Conservation (phyloP, 2,888 invertebrate genomes). For the Elegia similella region DNA sequence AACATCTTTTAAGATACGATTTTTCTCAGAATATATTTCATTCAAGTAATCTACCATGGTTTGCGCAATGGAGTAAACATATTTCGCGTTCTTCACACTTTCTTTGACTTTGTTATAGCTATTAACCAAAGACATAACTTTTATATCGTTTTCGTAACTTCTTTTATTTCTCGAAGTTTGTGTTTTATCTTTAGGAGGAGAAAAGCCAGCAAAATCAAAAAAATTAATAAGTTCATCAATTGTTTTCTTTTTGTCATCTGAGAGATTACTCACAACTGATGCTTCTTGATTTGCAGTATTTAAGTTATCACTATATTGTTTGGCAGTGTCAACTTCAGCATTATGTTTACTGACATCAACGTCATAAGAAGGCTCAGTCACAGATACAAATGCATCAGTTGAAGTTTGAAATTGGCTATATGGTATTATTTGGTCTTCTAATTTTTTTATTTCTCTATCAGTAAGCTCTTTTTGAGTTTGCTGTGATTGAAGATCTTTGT, state of each 20-base stretch:
- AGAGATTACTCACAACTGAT: slow-evolving; percentile 33
- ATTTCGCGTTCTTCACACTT: slow-evolving; percentile 50
- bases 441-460: slow-evolving; percentile 52
- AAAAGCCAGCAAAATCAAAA: slow-evolving; percentile 58
- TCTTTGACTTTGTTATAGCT: slow-evolving; percentile 51
- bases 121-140: slow-evolving; percentile 46
- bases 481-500: slow-evolving; percentile 48
- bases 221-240: slow-evolving; percentile 69
- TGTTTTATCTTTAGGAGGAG: slow-evolving; percentile 37
- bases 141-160: slow-evolving; percentile 53
- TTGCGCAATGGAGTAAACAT: slow-evolving; percentile 50
- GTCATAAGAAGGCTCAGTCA: slow-evolving; percentile 23
- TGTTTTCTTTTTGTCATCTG: slow-evolving; percentile 62
- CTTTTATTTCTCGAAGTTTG: slow-evolving; percentile 44
- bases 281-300: slow-evolving; percentile 24
- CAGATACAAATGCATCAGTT: slow-evolving; percentile 19
- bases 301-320: slow-evolving; percentile 33
- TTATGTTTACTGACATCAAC: slow-evolving; percentile 33
- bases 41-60: slow-evolving; percentile 58
- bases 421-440: slow-evolving; percentile 71
- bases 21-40: slow-evolving; percentile 53
- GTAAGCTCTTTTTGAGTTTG: slow-evolving; percentile 49
- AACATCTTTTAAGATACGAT: slow-evolving; percentile 50
- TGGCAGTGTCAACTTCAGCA: slow-evolving; percentile 34
- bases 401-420: slow-evolving; percentile 31